Evolutionary conservation across 2,888 invertebrate genomes (phyloP).

Genomic region (Idaea biselata): DNA sequence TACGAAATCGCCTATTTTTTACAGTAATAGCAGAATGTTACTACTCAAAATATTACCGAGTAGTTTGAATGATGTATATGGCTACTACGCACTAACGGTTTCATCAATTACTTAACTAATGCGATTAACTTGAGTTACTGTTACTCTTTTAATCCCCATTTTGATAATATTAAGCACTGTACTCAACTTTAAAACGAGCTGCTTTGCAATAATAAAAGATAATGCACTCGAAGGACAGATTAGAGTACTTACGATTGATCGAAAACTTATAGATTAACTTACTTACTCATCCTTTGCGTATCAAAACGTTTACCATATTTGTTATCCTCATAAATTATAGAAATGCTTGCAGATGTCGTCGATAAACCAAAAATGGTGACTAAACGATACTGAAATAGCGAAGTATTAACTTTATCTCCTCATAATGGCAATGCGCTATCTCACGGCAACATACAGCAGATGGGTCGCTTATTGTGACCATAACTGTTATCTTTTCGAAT

Average conservation of each 20-base stretch:
- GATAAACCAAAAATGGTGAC: constrained; percentile 10
- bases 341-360: constrained; percentile 1
- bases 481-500: constrained; percentile 54
- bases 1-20: constrained; percentile 44
- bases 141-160: background rate
- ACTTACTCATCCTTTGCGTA: no score
- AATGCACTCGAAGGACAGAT: background rate
- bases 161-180: background rate
- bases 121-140: background rate
- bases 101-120: constrained; percentile 61
- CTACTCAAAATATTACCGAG: constrained; percentile 67
- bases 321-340: background rate
- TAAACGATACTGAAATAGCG: constrained; percentile 8
- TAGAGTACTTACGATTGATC: background rate
- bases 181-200: no score
- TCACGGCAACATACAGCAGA: constrained; percentile 27
- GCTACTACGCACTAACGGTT: constrained; percentile 74
- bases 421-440: constrained; percentile 26
- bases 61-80: constrained; percentile 68
- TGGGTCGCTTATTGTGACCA: constrained; percentile 47
- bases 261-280: background rate
- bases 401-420: constrained; percentile 19
- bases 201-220: no score
- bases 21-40: constrained; percentile 46
- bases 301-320: background rate